These are phyloP conservation scores for Stenurella melanura DNA, from an alignment of 2,888 invertebrate genomes.

Conservation along the genomic window DNA sequence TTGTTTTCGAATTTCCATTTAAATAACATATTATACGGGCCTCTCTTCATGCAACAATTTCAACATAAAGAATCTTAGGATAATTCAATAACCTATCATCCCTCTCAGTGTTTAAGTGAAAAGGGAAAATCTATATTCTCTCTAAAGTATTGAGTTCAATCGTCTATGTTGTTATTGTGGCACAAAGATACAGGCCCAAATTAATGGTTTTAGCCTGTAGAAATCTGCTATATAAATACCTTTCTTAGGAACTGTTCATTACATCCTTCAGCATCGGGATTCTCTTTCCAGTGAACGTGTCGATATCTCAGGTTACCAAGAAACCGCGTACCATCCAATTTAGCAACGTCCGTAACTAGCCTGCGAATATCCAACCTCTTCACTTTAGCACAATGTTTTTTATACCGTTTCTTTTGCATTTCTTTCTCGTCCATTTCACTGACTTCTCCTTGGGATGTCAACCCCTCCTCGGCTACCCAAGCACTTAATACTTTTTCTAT, in stretches of 20 bases:
- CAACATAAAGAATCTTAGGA: not conserved
- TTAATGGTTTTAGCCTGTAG: constrained; percentile 23
- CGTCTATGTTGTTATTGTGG: constrained; percentile 16
- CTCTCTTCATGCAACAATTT: not conserved
- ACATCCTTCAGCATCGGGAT: constrained; percentile 90
- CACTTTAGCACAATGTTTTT: constrained; percentile 80
- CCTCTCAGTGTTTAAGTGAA: not conserved
- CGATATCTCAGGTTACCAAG: constrained; percentile 83
- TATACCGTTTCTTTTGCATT: constrained; percentile 76
- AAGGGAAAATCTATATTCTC: constrained; percentile 10
- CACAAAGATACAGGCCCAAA: constrained; percentile 23
- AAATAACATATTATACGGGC: not conserved
- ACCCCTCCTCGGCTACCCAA: constrained; percentile 85
- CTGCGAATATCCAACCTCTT: constrained; percentile 82
- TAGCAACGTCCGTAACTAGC: constrained; percentile 83
- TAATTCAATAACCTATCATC: constrained; percentile 14
- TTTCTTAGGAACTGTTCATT: constrained; percentile 91
- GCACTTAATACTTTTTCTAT: constrained; percentile 87
- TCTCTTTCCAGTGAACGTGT: constrained; percentile 90
- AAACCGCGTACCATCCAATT: constrained; percentile 79
- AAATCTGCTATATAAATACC: constrained; percentile 74
- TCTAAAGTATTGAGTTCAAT: constrained; percentile 5
- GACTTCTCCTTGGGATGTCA: constrained; percentile 83
- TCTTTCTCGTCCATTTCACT: constrained; percentile 84
- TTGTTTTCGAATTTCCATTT: no score